Evolutionary conservation across 2,113 vertebrate genomes (phyloP).

Genomic region (Lasiurus borealis): DNA sequence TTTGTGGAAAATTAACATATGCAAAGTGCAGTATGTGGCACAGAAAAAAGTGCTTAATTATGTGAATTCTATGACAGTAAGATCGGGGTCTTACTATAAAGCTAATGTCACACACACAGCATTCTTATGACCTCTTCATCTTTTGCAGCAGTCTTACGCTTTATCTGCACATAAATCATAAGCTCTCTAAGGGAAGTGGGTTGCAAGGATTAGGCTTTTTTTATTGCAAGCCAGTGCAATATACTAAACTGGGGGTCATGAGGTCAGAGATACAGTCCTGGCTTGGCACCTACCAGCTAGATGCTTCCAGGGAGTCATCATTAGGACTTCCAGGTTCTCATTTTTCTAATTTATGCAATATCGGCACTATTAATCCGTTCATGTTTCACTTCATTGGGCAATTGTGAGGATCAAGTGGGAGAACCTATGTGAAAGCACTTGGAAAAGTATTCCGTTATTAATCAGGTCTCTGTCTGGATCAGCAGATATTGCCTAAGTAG

Average conservation of each 20-base stretch:
- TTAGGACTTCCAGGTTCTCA: neutral
- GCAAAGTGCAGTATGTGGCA: neutral
- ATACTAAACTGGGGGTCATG: neutral
- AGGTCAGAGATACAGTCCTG: neutral
- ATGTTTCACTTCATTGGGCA: neutral
- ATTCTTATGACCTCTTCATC: neutral
- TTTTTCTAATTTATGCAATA: constrained; percentile 16
- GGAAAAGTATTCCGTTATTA: neutral
- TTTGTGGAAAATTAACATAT: neutral
- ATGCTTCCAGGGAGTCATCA: neutral
- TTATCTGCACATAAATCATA: neutral
- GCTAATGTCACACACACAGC: neutral
- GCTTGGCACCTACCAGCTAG: neutral
- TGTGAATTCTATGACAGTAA: neutral
- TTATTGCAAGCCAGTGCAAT: neutral
- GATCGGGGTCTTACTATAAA: neutral
- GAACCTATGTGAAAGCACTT: constrained; percentile 10
- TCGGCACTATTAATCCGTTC: neutral
- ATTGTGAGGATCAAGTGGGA: neutral
- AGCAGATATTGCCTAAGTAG: neutral
- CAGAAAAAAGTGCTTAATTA: neutral
- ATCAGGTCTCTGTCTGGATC: neutral
- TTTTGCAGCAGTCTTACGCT: neutral
- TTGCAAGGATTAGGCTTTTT: neutral
- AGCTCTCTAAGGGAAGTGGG: neutral